phyloP scores from a whole-genome alignment of 2,888 invertebrate species.

The Caenorhabditis sp. region DNA sequence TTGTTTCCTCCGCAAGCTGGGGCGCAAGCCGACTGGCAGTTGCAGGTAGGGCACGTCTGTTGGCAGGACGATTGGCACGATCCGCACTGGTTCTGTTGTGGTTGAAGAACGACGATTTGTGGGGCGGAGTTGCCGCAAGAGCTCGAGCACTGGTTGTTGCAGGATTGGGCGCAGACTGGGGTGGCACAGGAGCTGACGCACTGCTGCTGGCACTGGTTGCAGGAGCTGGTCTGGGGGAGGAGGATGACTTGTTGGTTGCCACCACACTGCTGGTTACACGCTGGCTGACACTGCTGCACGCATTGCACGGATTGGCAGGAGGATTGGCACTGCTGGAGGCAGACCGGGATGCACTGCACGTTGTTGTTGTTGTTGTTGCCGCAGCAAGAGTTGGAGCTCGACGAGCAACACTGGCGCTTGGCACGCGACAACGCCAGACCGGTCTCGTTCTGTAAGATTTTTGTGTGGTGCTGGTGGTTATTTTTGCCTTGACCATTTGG shows the following conservation, averaged over 20 bases:
- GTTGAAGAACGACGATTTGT: conserved; percentile 68
- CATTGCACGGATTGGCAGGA: conserved; percentile 70
- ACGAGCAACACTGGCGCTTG: conserved; percentile 76
- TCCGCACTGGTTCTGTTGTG: conserved; percentile 69
- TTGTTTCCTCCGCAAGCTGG: conserved; percentile 70
- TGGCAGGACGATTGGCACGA: conserved; percentile 73
- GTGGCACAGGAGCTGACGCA: conserved; percentile 71
- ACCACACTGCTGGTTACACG: conserved; percentile 75
- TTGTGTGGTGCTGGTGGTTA: background rate
- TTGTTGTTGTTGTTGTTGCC: conserved; percentile 64
- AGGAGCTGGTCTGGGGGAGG: conserved; percentile 66
- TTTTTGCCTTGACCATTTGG: too few relatives aligned
- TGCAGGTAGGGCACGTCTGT: conserved; percentile 69
- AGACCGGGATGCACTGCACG: conserved; percentile 72
- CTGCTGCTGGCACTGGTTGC: conserved; percentile 74
- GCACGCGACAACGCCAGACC: conserved; percentile 71
- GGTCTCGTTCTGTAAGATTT: conserved; percentile 65
- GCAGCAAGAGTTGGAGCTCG: conserved; percentile 72
- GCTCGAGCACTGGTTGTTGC: conserved; percentile 65
- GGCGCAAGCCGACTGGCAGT: conserved; percentile 72
- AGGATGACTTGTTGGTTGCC: conserved; percentile 62
- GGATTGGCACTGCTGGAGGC: conserved; percentile 74
- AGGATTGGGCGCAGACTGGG: conserved; percentile 70
- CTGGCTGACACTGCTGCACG: conserved; percentile 70
- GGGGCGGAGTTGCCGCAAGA: conserved; percentile 67